These are phyloP conservation scores for Ellobius talpinus DNA, from an alignment of 2,113 vertebrate species.

Conservation along the genomic window DNA sequence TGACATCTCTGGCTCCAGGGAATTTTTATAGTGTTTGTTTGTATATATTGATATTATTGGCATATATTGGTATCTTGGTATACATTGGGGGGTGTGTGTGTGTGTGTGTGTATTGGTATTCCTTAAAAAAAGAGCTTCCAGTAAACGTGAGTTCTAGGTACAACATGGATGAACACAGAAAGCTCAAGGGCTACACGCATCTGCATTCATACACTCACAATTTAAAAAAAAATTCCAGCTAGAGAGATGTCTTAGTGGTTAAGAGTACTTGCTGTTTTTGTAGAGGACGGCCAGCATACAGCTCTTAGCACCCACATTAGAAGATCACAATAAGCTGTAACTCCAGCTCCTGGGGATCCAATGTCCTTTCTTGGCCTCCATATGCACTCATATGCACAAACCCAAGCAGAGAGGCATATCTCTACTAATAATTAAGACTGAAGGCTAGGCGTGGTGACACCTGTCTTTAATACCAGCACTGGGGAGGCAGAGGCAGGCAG, in stretches of 20 bases:
- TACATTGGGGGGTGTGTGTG: no score
- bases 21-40: neutral
- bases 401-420: neutral
- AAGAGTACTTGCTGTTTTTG: neutral
- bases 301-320: neutral
- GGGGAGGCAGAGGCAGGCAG: neutral
- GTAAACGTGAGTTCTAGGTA: slow-evolving; percentile 3
- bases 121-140: slow-evolving; percentile 44
- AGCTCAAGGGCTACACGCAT: neutral
- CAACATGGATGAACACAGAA: slow-evolving; percentile 35
- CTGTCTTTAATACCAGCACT: neutral
- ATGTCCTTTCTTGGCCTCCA: neutral
- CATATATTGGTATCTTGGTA: no score
- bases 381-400: neutral
- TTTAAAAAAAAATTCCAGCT: neutral
- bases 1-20: neutral
- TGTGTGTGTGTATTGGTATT: neutral
- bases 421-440: neutral
- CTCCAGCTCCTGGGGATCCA: neutral
- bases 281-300: no score
- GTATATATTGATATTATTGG: neutral
- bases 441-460: neutral
- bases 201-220: neutral
- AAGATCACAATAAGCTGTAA: neutral
- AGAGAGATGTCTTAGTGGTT: neutral